Base-by-base conservation (phyloP, 2,888 invertebrate genomes). In the Pollenia amentaria region DNA sequence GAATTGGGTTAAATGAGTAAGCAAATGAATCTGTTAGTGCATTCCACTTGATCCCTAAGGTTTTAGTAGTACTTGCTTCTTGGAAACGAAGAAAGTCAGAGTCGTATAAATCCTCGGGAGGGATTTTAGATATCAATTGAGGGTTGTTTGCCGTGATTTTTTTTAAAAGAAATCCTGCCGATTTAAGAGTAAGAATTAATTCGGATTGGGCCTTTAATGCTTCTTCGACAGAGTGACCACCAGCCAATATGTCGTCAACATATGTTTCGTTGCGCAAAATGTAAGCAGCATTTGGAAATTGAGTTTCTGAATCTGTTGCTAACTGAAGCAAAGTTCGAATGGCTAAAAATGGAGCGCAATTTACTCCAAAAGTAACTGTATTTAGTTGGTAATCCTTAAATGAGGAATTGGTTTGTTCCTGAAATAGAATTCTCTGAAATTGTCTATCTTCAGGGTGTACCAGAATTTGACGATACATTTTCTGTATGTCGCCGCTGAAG, bases 221-320 rank as follows among this genome's bases (percentile, higher is more conserved):
- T 8, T 53, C 53, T 8, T 53, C 8, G 1, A 53, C 9, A 11
- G 51, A 12, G 16, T 64, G 64, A 9, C 64, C 64, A 18, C 75
- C 75, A 2, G 64, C 16, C 2, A 64, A 11, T 12, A 64, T 64
- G 64, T 75, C 75, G 16, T 75, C 62, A 1, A 75, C 75, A 7
- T 75, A 75, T 0, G 51, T 51, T 64, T 75, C 40, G 11, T 62
- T 16, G 11, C 51, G 38, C 53, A 75, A 14, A 42, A 51, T 44
- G 1, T 1, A 10, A 42, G 11, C 16, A 9, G 9, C 64, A 18
- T 8, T 88, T 1, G 53, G 46, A 11, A 29, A 29, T 29, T 29
- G 2, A 3, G 29, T 29, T 29, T 57, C 53, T 88, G 87, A 12
- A 82, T 82, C 16, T 87, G 86, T 29, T 29, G 29, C 29, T 4